Evolutionary conservation across 2,888 invertebrate species (phyloP), one percentile per base, ranked within the genome.

Genomic region (Mylabris sibirica): DNA sequence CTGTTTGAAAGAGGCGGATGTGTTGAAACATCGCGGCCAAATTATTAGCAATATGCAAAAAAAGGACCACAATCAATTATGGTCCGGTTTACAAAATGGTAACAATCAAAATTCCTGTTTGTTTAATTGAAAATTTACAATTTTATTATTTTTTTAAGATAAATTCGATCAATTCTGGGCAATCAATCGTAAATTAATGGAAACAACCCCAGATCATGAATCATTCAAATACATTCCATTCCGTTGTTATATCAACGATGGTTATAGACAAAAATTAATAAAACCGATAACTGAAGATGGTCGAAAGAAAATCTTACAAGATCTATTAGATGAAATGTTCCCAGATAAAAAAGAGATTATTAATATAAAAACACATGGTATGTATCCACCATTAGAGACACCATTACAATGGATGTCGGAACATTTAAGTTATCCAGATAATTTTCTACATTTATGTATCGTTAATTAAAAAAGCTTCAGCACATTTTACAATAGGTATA

Each of bases 151-250:
- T n/a, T n/a, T n/a, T n/a, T n/a, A n/a, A 95, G 95, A 98, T 84
- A 97, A 97, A 86, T 99, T 99, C 87, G 99, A 99, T 84, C 98
- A 98, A 85, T 99, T 99, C 85, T 99, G 99, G 99, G 93, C 96
- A 3, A 93, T 99, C 12, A 99, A 99, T 84, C 90, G 96, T 76
- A 92, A 96, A 81, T 87, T 99, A 65, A 99, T 99, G 98, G 98
- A 98, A 82, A 88, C 91, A 0, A 89, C 89, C 73, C 91, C 90
- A 64, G 93, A 92, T 63, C 92, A 91, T 79, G 94, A 95, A 78
- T 89, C 91, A 65, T 97, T 97, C 81, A 94, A 93, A 84, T 90
- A 94, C 85, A 94, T 98, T 87, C 97, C 98, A 65, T 90, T 97
- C 74, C 90, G 96, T 78, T 92, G 95, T 84, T 95, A 95, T 80